Evolutionary conservation across 2,888 invertebrate species (phyloP).

Genomic region (Cephus pygmeus): DNA sequence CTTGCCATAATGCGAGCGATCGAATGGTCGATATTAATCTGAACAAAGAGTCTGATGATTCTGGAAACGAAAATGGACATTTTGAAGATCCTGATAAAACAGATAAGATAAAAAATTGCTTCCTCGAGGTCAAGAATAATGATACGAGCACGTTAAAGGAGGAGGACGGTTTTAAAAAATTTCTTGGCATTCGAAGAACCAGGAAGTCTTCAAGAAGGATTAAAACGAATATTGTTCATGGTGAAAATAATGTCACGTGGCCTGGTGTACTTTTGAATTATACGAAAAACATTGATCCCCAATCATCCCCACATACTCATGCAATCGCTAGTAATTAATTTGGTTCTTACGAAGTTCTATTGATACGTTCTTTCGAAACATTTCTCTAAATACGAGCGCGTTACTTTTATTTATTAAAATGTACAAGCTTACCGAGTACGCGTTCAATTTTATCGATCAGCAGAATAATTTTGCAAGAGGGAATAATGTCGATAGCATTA

Average conservation of each 20-base stretch:
- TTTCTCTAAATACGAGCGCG: background rate
- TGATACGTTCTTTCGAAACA: background rate
- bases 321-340: background rate
- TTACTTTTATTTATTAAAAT: background rate
- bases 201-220: slow-evolving; percentile 12
- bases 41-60: background rate
- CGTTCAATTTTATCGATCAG: background rate
- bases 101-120: background rate
- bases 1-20: background rate
- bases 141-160: background rate
- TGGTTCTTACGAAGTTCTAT: background rate
- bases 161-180: slow-evolving; percentile 10
- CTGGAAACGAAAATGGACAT: background rate
- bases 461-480: background rate
- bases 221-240: background rate
- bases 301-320: slow-evolving; percentile 21
- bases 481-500: background rate
- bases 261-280: slow-evolving; percentile 43
- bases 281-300: slow-evolving; percentile 36
- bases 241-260: slow-evolving; percentile 36
- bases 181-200: slow-evolving; percentile 22
- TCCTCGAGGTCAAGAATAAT: background rate
- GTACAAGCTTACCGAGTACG: background rate
- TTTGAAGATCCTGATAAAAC: background rate
- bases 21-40: background rate